phyloP scores from a whole-genome alignment of 2,797 vertebrate species.

The Carduelis carduelis region DNA sequence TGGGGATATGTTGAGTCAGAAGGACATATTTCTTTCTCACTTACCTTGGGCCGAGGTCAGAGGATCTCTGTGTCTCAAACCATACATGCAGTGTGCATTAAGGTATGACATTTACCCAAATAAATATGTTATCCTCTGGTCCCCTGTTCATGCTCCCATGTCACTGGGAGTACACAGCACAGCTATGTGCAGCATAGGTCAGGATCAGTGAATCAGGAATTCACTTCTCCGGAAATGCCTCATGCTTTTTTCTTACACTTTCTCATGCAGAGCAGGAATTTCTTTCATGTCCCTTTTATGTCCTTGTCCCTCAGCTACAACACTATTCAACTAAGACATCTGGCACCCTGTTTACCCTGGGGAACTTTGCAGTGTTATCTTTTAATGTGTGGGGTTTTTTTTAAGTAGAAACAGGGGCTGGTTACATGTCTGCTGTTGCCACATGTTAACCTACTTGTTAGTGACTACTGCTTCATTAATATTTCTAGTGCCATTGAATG shows the following conservation, averaged over 20 bases:
- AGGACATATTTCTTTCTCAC: not conserved
- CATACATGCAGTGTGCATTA: not conserved
- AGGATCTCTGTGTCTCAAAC: not conserved
- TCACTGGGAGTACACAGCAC: fast-evolving
- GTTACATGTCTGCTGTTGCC: not conserved
- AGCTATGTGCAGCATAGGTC: not conserved
- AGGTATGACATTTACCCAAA: not conserved
- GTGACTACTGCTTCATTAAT: not conserved
- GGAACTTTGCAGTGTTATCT: not conserved
- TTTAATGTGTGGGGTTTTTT: not conserved
- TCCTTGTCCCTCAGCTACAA: not conserved
- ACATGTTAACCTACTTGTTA: not conserved
- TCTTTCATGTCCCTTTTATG: not conserved
- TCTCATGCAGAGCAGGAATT: not conserved
- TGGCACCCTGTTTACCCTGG: not conserved
- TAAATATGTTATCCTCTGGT: not conserved
- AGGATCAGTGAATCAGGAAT: not conserved
- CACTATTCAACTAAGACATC: not conserved
- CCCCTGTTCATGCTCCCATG: not conserved
- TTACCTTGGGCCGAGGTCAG: not conserved
- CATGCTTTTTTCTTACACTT: not conserved
- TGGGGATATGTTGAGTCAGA: not conserved
- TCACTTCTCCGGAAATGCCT: not conserved
- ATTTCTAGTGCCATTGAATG: not conserved
- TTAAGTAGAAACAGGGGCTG: not conserved